These are phyloP conservation scores for Andricus quercusramuli DNA, from an alignment of 2,888 invertebrate genomes.

Conservation along the genomic window DNA sequence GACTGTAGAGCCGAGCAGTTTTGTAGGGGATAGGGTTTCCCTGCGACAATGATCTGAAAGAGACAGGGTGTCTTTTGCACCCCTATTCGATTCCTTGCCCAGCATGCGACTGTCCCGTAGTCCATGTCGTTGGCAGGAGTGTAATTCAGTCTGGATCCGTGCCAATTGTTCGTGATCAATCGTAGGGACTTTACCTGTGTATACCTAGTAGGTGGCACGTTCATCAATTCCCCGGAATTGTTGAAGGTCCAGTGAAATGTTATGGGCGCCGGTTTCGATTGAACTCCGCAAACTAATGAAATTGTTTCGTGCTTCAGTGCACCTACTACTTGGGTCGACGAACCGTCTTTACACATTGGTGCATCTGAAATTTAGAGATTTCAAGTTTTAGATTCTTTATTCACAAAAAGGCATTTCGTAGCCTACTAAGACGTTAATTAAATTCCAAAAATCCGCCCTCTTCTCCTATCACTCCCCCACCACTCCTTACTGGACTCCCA, in stretches of 20 bases:
- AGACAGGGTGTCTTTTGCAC: conserved; percentile 90
- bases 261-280: conserved; percentile 90
- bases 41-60: conserved; percentile 94
- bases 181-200: conserved; percentile 73
- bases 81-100: conserved; percentile 90
- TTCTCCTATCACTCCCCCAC: too few species aligned
- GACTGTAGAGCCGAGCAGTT: conserved; percentile 88
- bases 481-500: too few species aligned
- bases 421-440: too few species aligned
- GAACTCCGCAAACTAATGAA: conserved; percentile 90
- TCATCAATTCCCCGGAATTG: conserved; percentile 90
- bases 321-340: conserved; percentile 88
- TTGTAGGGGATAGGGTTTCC: conserved; percentile 92
- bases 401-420: too few species aligned
- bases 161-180: conserved; percentile 80
- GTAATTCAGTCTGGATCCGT: conserved; percentile 88
- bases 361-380: conserved; percentile 73
- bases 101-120: conserved; percentile 93
- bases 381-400: neutral
- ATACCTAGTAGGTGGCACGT: conserved; percentile 84
- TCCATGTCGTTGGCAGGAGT: conserved; percentile 92
- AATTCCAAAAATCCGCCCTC: too few species aligned
- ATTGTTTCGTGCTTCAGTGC: conserved; percentile 93
- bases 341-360: conserved; percentile 79
- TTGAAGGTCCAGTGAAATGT: conserved; percentile 96